These are phyloP conservation scores for Aricia artaxerxes DNA, from an alignment of 2,888 invertebrate species.

Conservation along the genomic window DNA sequence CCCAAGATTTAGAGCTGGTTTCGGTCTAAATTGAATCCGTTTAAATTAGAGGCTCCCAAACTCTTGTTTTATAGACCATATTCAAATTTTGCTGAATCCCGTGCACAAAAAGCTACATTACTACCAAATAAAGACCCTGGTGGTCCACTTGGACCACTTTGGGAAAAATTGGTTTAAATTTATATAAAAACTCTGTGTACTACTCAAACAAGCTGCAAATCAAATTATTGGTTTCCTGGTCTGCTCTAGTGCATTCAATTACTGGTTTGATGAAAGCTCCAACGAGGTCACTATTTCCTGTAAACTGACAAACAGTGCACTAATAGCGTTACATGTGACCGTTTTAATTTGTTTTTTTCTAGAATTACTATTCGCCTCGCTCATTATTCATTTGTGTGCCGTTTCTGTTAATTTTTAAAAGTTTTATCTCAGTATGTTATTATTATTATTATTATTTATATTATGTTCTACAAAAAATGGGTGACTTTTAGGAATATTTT, in stretches of 20 bases:
- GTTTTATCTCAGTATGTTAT: not conserved
- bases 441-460: too few relatives aligned
- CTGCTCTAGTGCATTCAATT: constrained; percentile 21
- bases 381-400: not conserved
- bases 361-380: not conserved
- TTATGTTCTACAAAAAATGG: too few relatives aligned
- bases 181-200: not conserved
- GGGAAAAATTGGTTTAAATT: not conserved
- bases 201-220: not conserved
- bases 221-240: constrained; percentile 18
- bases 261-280: constrained; percentile 9
- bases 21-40: too few relatives aligned
- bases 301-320: not conserved
- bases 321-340: not conserved
- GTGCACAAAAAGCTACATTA: too few relatives aligned
- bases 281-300: not conserved
- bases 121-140: too few relatives aligned
- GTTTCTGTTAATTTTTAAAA: not conserved
- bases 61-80: too few relatives aligned
- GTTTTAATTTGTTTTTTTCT: constrained; percentile 5
- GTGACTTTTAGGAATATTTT: too few relatives aligned
- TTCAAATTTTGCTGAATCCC: too few relatives aligned
- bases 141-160: too few relatives aligned
- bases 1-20: too few relatives aligned
- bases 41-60: too few relatives aligned